These are phyloP conservation scores for Microcebus murinus DNA, from an alignment of 2,113 vertebrate species.

Conservation along the genomic window DNA sequence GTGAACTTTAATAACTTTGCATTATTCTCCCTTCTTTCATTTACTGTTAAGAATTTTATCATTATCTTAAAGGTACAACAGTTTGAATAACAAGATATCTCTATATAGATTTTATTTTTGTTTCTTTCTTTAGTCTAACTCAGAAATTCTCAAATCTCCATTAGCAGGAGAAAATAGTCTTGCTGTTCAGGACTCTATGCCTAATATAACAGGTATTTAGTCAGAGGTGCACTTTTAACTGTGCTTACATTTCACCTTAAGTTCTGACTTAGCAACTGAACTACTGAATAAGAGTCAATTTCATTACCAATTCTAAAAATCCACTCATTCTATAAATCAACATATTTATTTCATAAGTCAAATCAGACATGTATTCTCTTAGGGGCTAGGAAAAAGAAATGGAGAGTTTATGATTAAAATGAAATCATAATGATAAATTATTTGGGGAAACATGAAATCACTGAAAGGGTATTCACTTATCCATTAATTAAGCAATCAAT, in stretches of 20 bases:
- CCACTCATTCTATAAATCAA: not conserved
- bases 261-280: not conserved
- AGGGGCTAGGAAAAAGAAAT: not conserved
- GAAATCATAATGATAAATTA: not conserved
- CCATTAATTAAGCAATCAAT: not conserved
- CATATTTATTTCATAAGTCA: not conserved
- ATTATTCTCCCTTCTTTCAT: not conserved
- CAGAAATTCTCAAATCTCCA: not conserved
- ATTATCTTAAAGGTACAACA: not conserved
- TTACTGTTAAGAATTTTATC: not conserved
- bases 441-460: not conserved
- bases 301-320: not conserved
- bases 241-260: not conserved
- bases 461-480: not conserved
- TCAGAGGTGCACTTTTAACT: not conserved
- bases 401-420: not conserved
- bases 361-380: not conserved
- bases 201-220: not conserved
- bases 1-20: not conserved
- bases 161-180: not conserved
- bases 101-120: not conserved
- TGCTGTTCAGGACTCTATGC: not conserved
- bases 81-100: not conserved
- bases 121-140: not conserved
- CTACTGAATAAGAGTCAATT: not conserved